Base-by-base conservation (phyloP, 2,888 invertebrate genomes). In the Eupithecia abbreviata region DNA sequence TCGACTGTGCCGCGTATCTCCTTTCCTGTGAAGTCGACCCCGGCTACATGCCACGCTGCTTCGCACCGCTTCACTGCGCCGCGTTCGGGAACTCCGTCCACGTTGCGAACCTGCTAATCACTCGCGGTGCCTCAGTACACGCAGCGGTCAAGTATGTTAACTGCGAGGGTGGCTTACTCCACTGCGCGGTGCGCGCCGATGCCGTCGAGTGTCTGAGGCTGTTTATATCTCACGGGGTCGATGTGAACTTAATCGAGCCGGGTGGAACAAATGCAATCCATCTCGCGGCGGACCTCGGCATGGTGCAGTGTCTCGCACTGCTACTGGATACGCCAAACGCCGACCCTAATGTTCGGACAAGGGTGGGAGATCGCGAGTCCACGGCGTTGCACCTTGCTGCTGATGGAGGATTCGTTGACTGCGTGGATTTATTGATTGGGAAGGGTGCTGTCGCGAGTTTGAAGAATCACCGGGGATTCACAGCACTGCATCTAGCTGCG, bases 21-120 rank as follows among this genome's bases (percentile, higher is more conserved):
- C 95, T 98, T 70, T 91, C 96, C 47, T 96, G 96, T 84, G 97
- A 97, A 2, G 96, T 96, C 82, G 97, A 97, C 85, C 96, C 97
- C 10, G 97, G 97, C 91, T 95, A 96, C 72, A 96, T 96, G 86
- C 96, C 96, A 77, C 96, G 97, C 88, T 96, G 96, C 84, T 97
- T 97, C 88, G 97, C 97, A 69, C 98, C 98, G 0, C 95, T 98
- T 77, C 98, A 99, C 90, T 98, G 98, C 88, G 98, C 98, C 15
- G 98, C 98, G 51, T 98, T 98, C 91, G 98, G 98, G 15, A 98
- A 98, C 87, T 97, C 98, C 79, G 96, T 97, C 73, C 97, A 97
- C 85, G 98, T 98, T 15, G 97, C 97, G 75, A 96, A 96, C 90
- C 96, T 98, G 86, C 96, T 98, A 78, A 96, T 98, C 79, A 96